Conservation (phyloP, 1,140 invertebrate species). For the Hylyphantes graminicola region DNA sequence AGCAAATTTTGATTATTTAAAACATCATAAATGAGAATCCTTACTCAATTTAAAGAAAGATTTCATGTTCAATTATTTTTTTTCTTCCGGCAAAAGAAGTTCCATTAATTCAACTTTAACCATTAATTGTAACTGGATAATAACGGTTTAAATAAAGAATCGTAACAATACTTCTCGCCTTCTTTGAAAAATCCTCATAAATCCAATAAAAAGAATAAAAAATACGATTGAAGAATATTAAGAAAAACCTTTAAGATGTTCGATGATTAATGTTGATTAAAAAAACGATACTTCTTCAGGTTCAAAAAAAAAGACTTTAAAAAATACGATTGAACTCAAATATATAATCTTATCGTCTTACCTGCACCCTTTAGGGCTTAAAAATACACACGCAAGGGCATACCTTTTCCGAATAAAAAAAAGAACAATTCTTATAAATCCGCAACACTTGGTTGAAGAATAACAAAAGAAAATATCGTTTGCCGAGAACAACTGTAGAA, state of each 20-base stretch:
- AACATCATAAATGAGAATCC: no score
- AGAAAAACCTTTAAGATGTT: conserved; percentile 29
- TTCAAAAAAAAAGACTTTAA: neutral
- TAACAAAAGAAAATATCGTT: conserved; percentile 35
- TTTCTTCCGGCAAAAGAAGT: neutral
- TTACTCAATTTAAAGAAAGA: no score
- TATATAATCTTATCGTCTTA: conserved; percentile 7
- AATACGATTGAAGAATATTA: neutral
- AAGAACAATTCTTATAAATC: conserved; percentile 22
- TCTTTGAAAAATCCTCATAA: conserved; percentile 9
- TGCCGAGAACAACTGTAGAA: neutral
- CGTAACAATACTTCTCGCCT: conserved; percentile 17
- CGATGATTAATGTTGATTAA: conserved; percentile 49
- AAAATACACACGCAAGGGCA: conserved; percentile 34
- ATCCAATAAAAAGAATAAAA: neutral
- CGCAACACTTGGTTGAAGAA: conserved; percentile 37
- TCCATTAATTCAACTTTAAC: neutral
- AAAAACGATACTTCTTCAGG: conserved; percentile 43
- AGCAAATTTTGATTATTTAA: no score
- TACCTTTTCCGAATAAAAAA: neutral
- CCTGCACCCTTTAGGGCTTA: conserved; percentile 24
- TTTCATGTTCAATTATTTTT: conserved; percentile 19
- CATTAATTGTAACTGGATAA: neutral
- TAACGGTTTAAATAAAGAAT: conserved; percentile 24
- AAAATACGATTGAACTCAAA: no score